Conservation (phyloP, 1,140 invertebrate species). For the Dendrolimus kikuchii region DNA sequence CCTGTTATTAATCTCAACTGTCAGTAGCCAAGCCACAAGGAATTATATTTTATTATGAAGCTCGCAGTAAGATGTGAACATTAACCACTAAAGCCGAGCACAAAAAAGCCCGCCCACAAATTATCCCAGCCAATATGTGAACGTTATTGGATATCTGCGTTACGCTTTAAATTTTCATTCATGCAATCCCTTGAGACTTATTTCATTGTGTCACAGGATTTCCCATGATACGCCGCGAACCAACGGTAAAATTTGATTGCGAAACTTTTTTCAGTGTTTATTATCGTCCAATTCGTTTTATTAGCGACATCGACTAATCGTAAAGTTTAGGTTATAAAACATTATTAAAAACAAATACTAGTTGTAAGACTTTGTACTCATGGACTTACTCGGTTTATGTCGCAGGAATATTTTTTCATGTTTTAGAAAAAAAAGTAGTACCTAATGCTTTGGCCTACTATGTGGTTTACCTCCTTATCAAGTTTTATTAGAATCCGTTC, state of each 20-base stretch:
- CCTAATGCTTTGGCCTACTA: no score
- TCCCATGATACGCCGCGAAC: constrained; percentile 3
- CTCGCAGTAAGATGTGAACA: no score
- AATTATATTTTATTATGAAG: no score
- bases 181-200: constrained; percentile 13
- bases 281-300: no score
- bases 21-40: constrained; percentile 35
- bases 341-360: background rate
- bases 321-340: background rate
- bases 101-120: constrained; percentile 21
- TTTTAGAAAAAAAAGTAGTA: no score
- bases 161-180: constrained; percentile 14
- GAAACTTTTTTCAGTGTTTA: constrained; percentile 1
- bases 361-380: no score
- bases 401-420: no score
- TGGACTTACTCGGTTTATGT: no score
- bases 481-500: no score
- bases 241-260: constrained; percentile 12
- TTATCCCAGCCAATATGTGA: constrained; percentile 7
- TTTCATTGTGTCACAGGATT: constrained; percentile 12
- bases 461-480: no score
- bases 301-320: no score
- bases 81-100: background rate
- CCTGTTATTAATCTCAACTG: constrained; percentile 56
- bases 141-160: constrained; percentile 15